Evolutionary conservation across 1,140 invertebrate species (phyloP), one percentile per base, ranked within the genome.

Genomic region (Pseudomyrmex gracilis): DNA sequence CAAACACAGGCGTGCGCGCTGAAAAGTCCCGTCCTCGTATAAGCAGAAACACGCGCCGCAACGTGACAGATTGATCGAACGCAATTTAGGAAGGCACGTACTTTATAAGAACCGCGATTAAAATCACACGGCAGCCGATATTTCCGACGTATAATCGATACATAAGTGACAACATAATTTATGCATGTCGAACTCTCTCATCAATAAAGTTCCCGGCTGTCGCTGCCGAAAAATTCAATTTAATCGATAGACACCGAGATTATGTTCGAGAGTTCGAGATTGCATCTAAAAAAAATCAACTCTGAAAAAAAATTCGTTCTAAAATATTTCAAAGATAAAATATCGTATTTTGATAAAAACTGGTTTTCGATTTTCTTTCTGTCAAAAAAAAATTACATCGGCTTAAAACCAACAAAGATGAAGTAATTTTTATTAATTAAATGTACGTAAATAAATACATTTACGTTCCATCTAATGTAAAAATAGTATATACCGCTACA

Each of bases 101-200:
- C 84, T 86, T 89, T 90, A 90, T 91, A 91, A 91, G 90, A 91
- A 89, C 90, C 73, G 91, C 91, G 92, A 91, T 91, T 90, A 91
- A 90, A 92, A 87, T 85, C 90, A 82, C 90, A 90, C 91, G 90
- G 90, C 90, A 91, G 85, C 88, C 89, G 82, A n/a, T 60, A 70
- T 58, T 70, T 34, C 17, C 63, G 15, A 15, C 15, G 7, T 10
- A 20, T 78, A 60, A 34, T 45, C 53, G 49, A 78, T 70, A 34
- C 24, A 80, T 22, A 43, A 70, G n/a, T 49, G 76, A 80, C 55
- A 66, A 70, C 12, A 43, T 68, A 68, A 78, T 70, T 24, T 17
- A 47, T 70, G 15, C 34, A 17, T 17, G 17, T 34, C 43, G 12
- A 13, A 78, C 8, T 5, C 8, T 5, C 43, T 34, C 53, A 60